Conservation (phyloP, 1,140 invertebrate genomes). For the Metopolophium dirhodum region DNA sequence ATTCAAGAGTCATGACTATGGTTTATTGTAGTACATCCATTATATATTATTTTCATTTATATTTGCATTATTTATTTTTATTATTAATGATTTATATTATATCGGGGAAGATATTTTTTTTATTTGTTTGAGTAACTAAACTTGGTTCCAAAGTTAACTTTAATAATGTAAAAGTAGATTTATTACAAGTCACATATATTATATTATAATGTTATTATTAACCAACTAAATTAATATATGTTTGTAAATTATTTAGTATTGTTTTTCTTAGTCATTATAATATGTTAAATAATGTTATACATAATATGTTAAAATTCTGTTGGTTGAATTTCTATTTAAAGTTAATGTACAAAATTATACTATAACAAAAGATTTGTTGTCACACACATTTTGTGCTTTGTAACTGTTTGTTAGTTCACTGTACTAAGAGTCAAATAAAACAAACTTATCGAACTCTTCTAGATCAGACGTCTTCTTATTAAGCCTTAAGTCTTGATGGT, state of each 20-base stretch:
- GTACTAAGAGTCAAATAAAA: too few relatives aligned
- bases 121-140: not conserved
- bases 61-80: not conserved
- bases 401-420: too few relatives aligned
- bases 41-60: not conserved
- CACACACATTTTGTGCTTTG: too few relatives aligned
- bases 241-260: not conserved
- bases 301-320: too few relatives aligned
- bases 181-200: not conserved
- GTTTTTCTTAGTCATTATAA: not conserved
- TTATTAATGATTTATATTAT: not conserved
- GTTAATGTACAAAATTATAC: too few relatives aligned
- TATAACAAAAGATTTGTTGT: too few relatives aligned
- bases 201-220: not conserved
- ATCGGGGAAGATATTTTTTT: not conserved
- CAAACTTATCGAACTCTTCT: too few relatives aligned
- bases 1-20: too few relatives aligned
- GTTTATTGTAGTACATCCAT: not conserved
- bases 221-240: not conserved
- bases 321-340: too few relatives aligned
- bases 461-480: too few relatives aligned
- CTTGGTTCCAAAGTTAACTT: not conserved
- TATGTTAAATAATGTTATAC: too few relatives aligned
- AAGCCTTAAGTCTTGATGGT: too few relatives aligned
- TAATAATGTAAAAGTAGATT: not conserved